Conservation (phyloP, 2,888 invertebrate species). For the Pseudoips prasinana region DNA sequence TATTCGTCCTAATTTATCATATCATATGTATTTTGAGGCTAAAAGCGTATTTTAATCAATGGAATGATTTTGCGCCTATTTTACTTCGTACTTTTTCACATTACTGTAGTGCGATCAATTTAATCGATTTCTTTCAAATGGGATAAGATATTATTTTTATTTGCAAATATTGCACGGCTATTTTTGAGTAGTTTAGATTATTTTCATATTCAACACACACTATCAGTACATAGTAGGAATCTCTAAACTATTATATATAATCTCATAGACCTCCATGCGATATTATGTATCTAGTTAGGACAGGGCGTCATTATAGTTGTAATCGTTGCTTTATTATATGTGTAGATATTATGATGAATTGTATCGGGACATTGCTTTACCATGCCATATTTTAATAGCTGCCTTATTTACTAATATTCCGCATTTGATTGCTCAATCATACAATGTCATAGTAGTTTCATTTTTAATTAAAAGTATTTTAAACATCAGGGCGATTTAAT, state of each 20-base stretch:
- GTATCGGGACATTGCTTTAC: conserved; percentile 50
- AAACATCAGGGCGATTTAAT: no score
- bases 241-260: conserved; percentile 10
- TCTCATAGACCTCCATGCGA: conserved; percentile 23
- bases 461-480: background rate
- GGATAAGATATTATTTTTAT: no score
- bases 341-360: conserved; percentile 44
- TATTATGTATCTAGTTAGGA: conserved; percentile 23
- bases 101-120: no score
- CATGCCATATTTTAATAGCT: conserved; percentile 7
- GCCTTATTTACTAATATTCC: no score
- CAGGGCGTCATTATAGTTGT: conserved; percentile 33
- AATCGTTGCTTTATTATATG: conserved; percentile 57
- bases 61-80: no score
- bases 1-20: no score
- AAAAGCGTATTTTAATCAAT: no score
- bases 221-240: conserved; percentile 18
- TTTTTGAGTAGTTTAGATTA: conserved; percentile 3
- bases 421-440: conserved; percentile 8
- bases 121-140: no score
- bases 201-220: conserved; percentile 18
- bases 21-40: no score
- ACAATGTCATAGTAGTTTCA: no score
- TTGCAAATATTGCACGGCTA: conserved; percentile 15
- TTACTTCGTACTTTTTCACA: no score